Evolutionary conservation across 2,113 vertebrate species (phyloP).

Genomic region (Triplophysa siluroides): DNA sequence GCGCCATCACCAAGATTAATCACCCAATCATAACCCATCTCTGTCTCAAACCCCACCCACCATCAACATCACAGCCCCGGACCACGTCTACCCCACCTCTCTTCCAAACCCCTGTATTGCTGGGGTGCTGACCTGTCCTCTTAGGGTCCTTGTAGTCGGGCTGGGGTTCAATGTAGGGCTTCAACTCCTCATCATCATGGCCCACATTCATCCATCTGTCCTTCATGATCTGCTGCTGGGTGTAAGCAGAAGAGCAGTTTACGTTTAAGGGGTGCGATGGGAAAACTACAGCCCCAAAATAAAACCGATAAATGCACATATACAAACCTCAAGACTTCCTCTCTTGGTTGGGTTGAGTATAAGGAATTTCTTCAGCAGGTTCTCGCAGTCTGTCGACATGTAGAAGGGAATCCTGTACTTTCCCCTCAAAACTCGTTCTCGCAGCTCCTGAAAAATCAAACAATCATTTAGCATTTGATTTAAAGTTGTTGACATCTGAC

Average conservation of each 20-base stretch:
- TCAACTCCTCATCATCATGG: constrained; percentile 80
- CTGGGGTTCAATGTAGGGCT: constrained; percentile 79
- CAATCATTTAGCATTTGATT: background rate
- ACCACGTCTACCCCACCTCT: constrained; percentile 53
- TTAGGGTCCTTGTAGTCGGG: constrained; percentile 83
- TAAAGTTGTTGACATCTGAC: background rate
- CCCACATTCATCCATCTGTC: constrained; percentile 87
- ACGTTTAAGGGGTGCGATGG: background rate
- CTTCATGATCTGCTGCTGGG: constrained; percentile 82
- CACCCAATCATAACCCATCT: constrained; percentile 15
- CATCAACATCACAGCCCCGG: background rate
- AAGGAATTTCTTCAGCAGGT: constrained; percentile 83
- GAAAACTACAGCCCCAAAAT: background rate
- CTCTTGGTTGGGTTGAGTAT: constrained; percentile 82
- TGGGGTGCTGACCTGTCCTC: constrained; percentile 76
- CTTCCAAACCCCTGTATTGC: constrained; percentile 52
- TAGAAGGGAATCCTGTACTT: constrained; percentile 85
- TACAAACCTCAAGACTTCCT: constrained; percentile 81
- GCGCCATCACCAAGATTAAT: constrained; percentile 19
- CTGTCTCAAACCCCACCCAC: background rate
- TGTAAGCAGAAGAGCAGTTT: constrained; percentile 7
- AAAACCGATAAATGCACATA: background rate
- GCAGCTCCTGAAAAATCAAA: constrained; percentile 70
- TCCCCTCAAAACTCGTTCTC: constrained; percentile 80
- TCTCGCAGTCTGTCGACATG: constrained; percentile 86